These are phyloP conservation scores for Hypercompe scribonia DNA, from an alignment of 2,888 invertebrate genomes.

Conservation along the genomic window DNA sequence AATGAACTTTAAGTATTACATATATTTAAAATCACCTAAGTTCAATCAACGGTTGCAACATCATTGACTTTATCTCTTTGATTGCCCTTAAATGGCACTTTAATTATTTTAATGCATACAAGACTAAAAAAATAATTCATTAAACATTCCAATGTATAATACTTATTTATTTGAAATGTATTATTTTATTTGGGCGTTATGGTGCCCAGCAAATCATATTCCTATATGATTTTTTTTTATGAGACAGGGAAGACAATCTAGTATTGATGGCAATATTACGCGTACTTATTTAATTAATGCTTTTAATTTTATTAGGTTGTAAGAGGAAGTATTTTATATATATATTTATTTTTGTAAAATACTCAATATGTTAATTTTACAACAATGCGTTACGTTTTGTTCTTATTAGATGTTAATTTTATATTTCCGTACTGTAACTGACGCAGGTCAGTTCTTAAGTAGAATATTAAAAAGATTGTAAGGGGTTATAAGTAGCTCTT, in stretches of 20 bases:
- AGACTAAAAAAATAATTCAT: constrained; percentile 35
- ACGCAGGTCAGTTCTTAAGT: not conserved
- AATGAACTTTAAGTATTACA: not conserved
- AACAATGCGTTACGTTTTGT: constrained; percentile 20
- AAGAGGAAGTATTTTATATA: constrained; percentile 51
- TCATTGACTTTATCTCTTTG: not conserved
- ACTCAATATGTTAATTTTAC: constrained; percentile 42
- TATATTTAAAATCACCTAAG: not conserved
- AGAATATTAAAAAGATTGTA: not conserved
- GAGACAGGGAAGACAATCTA: constrained; percentile 43
- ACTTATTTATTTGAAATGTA: constrained; percentile 46
- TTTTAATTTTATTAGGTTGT: constrained; percentile 58
- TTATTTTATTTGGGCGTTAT: constrained; percentile 21
- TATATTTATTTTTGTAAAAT: constrained; percentile 51
- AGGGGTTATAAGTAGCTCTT: not conserved
- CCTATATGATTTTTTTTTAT: constrained; percentile 27
- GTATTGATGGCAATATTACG: constrained; percentile 59
- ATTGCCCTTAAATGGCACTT: constrained; percentile 9
- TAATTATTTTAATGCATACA: constrained; percentile 6
- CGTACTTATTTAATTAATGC: constrained; percentile 62
- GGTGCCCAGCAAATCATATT: constrained; percentile 23
- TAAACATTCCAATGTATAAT: constrained; percentile 59
- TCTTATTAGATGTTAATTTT: constrained; percentile 14
- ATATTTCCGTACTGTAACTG: constrained; percentile 23
- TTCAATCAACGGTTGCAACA: constrained; percentile 3